A percentile compares a stretch with the other conserved stretches of the same genome.
Conservation (phyloP, 2,888 invertebrate genomes). For the Cephus pulcher region DNA sequence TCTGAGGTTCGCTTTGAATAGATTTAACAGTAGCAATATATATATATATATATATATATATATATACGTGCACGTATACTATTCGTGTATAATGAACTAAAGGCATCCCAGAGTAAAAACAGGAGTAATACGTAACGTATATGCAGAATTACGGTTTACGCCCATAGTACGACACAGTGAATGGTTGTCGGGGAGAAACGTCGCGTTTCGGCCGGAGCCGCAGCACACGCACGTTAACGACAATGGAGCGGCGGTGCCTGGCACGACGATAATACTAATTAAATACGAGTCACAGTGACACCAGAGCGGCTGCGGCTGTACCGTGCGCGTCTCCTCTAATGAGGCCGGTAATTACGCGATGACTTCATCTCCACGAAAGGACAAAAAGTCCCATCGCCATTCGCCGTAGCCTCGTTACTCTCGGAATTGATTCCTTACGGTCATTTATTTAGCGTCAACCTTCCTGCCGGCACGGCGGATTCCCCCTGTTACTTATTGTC, state of each 20-base stretch:
- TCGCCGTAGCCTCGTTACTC: conserved; percentile 5
- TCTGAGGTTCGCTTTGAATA: background rate
- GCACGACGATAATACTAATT: conserved; percentile 60
- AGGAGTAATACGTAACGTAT: too few relatives aligned
- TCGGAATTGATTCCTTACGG: background rate
- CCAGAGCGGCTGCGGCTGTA: conserved; percentile 30
- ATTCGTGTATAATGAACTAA: too few relatives aligned
- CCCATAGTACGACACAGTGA: background rate
- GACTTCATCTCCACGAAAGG: conserved; percentile 62
- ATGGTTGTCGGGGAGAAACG: background rate
- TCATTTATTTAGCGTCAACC: background rate
- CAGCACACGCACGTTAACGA: background rate
- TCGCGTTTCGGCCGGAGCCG: background rate
- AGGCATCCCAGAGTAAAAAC: too few relatives aligned
- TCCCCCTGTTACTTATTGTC: background rate
- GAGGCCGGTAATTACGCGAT: conserved; percentile 64
- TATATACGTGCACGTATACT: too few relatives aligned
- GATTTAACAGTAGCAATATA: background rate
- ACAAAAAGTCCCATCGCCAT: conserved; percentile 52
- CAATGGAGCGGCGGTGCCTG: background rate
- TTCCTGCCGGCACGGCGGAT: too few relatives aligned
- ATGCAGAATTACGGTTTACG: background rate
- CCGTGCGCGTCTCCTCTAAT: conserved; percentile 57
- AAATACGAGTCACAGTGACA: conserved; percentile 60
- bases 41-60: too few relatives aligned